Evolutionary conservation across 2,888 invertebrate genomes (phyloP), one percentile per base, ranked within the genome.

Genomic region (Choristoneura rosaceana): DNA sequence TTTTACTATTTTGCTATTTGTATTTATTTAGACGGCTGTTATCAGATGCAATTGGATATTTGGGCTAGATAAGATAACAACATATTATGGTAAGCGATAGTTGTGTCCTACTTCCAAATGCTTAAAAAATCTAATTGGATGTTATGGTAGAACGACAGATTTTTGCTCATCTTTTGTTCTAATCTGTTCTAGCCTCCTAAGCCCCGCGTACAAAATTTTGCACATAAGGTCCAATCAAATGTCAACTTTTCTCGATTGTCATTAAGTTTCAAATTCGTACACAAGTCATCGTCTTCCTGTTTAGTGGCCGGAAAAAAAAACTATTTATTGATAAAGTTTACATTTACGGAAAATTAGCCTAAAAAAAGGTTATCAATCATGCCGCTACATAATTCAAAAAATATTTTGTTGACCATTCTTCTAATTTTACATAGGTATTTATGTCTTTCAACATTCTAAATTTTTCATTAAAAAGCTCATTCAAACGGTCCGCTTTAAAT

Each of bases 11-110:
- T 47, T 45, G 34, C 15, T 33, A n/a, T 71, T 52, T 63, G 45
- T 71, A 45, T 71, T 71, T 17, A 17, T 61, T 71, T 66, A 17
- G 34, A 45, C 41, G 45, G 5, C 47, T 43, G 25, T 2, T 63
- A 68, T 68, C 60, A 50, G 33, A 78, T 74, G 76, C 76, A 74
- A 78, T 82, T 81, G 79, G 79, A 79, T 81, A 82, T 80, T 81
- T 73, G 73, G 79, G 78, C 81, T 77, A 80, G 84, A 86, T 85
- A 80, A 85, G 80, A 68, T 68, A 71, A 47, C 62, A 55, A 55
- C 45, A 45, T 34, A n/a, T n/a, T 33, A 62, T 45, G 68, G 55
- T 52, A 63, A 50, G 47, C 41, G 45, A 34, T 58, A 50, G 15
- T 7, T 33, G 59, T 63, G 67, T 67, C 45, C 67, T 67, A 62